phyloP scores from a whole-genome alignment of 2,113 vertebrate species.

The Tor tambroides region DNA sequence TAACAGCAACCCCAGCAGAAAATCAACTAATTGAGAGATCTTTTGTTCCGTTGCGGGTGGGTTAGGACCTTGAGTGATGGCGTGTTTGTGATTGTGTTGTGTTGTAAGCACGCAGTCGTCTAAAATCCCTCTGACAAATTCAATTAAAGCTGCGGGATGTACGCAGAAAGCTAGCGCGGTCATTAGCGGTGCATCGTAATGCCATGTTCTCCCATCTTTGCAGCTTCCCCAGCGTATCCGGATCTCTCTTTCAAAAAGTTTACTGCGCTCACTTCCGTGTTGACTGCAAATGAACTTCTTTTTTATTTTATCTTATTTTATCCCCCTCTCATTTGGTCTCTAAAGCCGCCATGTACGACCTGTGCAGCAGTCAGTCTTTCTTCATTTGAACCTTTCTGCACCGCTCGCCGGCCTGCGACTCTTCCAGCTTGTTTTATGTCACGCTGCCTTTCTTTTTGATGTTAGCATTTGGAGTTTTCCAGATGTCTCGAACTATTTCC shows the following conservation, averaged over 20 bases:
- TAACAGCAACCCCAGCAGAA: conserved; percentile 64
- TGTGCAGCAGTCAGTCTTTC: conserved; percentile 43
- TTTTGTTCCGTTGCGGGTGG: conserved; percentile 58
- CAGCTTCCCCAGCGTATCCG: conserved; percentile 57
- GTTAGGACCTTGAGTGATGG: conserved; percentile 57
- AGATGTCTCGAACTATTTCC: conserved; percentile 73
- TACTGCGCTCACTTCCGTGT: not conserved
- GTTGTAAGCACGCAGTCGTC: conserved; percentile 51
- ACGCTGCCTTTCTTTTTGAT: conserved; percentile 67
- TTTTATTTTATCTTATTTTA: not conserved
- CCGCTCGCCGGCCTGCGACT: conserved; percentile 68
- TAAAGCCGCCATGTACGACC: not conserved
- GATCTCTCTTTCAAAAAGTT: conserved; percentile 31
- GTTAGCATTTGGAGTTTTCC: conserved; percentile 70
- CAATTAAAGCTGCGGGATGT: conserved; percentile 55
- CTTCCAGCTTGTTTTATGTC: conserved; percentile 75
- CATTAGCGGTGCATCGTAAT: conserved; percentile 18
- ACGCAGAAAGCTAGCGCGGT: conserved; percentile 49
- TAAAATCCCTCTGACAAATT: conserved; percentile 57
- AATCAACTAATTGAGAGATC: conserved; percentile 62
- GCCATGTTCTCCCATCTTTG: conserved; percentile 55
- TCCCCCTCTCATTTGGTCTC: conserved; percentile 34
- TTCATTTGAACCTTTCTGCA: conserved; percentile 68
- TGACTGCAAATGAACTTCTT: conserved; percentile 33
- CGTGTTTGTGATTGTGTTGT: conserved; percentile 62